phyloP scores from a whole-genome alignment of 2,888 invertebrate genomes.

The Frankliniella intonsa region DNA sequence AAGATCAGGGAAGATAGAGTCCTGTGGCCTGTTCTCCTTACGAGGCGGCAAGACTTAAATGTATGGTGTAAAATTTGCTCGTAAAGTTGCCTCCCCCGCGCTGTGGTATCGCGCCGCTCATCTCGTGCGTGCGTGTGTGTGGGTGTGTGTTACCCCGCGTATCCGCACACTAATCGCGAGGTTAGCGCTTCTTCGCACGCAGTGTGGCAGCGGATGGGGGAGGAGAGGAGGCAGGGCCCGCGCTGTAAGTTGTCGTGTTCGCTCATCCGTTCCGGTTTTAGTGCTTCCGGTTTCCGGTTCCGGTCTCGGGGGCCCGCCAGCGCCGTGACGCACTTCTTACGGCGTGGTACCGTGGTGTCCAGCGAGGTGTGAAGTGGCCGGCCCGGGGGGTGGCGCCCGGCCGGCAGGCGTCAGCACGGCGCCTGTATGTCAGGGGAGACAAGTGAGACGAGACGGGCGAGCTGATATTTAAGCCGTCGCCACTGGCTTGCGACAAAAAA shows the following conservation, averaged over 20 bases:
- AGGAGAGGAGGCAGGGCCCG: constrained; percentile 8
- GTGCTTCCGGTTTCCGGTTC: constrained; percentile 9
- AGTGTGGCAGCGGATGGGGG: not conserved
- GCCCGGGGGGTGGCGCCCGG: too few relatives aligned
- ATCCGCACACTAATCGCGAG: not conserved
- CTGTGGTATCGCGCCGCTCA: not conserved
- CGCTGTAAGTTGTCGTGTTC: constrained; percentile 21
- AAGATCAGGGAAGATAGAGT: too few relatives aligned
- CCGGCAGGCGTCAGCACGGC: too few relatives aligned
- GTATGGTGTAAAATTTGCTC: constrained; percentile 32
- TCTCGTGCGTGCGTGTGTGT: constrained; percentile 27
- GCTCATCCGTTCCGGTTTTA: constrained; percentile 10
- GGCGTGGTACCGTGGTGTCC: too few relatives aligned
- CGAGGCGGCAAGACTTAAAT: not conserved
- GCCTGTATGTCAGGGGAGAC: too few relatives aligned
- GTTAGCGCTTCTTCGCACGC: constrained; percentile 30
- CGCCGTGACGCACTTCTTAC: not conserved
- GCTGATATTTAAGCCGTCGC: too few relatives aligned
- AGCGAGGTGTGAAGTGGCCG: too few relatives aligned
- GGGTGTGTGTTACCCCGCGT: constrained; percentile 37
- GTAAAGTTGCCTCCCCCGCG: constrained; percentile 31
- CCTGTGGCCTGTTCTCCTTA: too few relatives aligned
- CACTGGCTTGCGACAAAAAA: too few relatives aligned
- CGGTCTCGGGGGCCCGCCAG: not conserved
- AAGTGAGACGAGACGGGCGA: too few relatives aligned